Evolutionary conservation across 2,888 invertebrate species (phyloP).

Genomic region (Leptopilina myrica): DNA sequence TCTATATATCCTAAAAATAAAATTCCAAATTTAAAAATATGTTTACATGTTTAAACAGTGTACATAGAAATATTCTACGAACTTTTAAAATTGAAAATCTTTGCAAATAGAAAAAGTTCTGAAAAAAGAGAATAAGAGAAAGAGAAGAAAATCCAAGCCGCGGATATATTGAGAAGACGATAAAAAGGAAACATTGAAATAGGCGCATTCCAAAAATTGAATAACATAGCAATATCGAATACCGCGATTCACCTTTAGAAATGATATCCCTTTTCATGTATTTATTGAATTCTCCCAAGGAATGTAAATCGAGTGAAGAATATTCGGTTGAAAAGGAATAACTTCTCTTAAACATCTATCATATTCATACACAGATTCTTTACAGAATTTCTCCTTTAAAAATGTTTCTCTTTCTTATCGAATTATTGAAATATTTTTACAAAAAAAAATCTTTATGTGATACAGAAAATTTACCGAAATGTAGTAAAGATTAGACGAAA

Average conservation of each 20-base stretch:
- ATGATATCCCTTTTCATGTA: conserved; percentile 58
- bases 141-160: neutral
- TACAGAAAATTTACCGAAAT: too few species aligned
- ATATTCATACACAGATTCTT: conserved; percentile 25
- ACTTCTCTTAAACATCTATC: conserved; percentile 7
- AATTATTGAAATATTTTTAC: conserved; percentile 7
- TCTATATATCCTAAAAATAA: too few species aligned
- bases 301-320: conserved; percentile 65
- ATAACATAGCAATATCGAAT: conserved; percentile 72
- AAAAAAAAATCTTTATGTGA: too few species aligned
- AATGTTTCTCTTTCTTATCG: neutral
- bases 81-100: too few species aligned
- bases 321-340: conserved; percentile 50
- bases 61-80: too few species aligned
- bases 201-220: conserved; percentile 64
- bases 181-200: conserved; percentile 46
- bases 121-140: too few species aligned
- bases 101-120: too few species aligned
- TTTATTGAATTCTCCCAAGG: conserved; percentile 67
- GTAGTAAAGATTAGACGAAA: too few species aligned
- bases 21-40: too few species aligned
- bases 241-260: conserved; percentile 62
- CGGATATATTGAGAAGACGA: neutral
- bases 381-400: neutral
- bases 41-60: too few species aligned